A percentile compares a stretch with the other conserved stretches of the same genome.
phyloP scores from a whole-genome alignment of 2,888 invertebrate species.

The Xanthorhoe designata region DNA sequence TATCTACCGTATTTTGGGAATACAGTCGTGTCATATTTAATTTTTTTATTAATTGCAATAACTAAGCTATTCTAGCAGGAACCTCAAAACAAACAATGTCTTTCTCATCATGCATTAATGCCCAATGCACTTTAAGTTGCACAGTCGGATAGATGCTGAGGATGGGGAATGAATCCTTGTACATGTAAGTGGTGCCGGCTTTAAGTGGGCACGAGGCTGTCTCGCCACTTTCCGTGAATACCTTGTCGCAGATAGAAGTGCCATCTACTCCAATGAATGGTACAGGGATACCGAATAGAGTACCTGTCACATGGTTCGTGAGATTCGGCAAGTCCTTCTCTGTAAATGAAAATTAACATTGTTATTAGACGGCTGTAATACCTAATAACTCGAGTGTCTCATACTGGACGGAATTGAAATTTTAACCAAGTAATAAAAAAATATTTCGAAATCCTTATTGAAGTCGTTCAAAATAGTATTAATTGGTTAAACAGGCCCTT shows the following conservation, averaged over 20 bases:
- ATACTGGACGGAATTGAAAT: too few species aligned
- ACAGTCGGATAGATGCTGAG: constrained; percentile 80
- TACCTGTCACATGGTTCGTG: constrained; percentile 87
- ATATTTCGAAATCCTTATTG: too few species aligned
- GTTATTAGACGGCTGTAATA: too few species aligned
- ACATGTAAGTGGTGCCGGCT: constrained; percentile 88
- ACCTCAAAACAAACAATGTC: constrained; percentile 88
- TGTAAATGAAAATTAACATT: constrained; percentile 58
- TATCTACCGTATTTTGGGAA: too few species aligned
- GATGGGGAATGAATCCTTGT: constrained; percentile 88
- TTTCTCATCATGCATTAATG: constrained; percentile 72
- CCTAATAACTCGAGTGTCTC: too few species aligned
- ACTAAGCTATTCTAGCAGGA: constrained; percentile 84
- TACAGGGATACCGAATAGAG: constrained; percentile 86
- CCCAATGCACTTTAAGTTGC: constrained; percentile 87
- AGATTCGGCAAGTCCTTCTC: constrained; percentile 82
- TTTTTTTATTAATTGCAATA: neutral
- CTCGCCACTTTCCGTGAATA: constrained; percentile 84
- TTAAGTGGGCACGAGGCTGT: constrained; percentile 89
- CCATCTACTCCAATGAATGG: constrained; percentile 93
- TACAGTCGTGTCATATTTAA: too few species aligned
- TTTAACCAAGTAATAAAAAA: too few species aligned
- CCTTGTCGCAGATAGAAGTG: constrained; percentile 87
- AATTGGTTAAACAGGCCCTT: too few species aligned
- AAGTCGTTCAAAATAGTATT: too few species aligned